Evolutionary conservation across 2,888 invertebrate genomes (phyloP), one percentile per base, ranked within the genome.

Genomic region (Arge pagana): DNA sequence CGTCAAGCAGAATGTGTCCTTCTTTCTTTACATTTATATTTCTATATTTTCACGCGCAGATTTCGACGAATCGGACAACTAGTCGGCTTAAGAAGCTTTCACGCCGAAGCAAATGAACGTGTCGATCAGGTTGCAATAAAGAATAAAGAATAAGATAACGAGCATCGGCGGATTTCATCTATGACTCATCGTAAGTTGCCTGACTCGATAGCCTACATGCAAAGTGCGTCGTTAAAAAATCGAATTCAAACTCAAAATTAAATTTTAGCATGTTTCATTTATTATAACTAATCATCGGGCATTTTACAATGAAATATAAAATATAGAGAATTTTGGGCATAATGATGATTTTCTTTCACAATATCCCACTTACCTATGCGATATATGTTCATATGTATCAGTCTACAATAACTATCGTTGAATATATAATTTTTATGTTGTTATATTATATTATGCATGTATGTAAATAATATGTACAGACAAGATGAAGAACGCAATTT

Each of bases 261-360:
- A 64, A 60, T 64, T 61, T 61, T 56, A 66, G 62, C 65, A 62
- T 58, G 53, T 64, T 62, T 49, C 58, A 54, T 64, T 68, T 66
- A 65, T 67, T 65, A 63, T 37, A 65, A 66, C 56, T 64, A 64
- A 64, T 62, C 58, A 64, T 61, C 52, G 60, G 56, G 60, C 53
- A 62, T 64, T 65, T 62, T 64, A 68, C 65, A 68, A 60, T 66
- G 58, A 65, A 63, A 67, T 67, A 68, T 64, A 68, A 69, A 67
- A 65, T 63, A 63, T 64, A 63, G 60, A 64, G 58, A 63, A 64
- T 61, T 61, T 52, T 56, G 54, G 54, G 51, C 36, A 52, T 54
- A 54, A 43, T 55, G 58, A 57, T 42, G 53, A 51, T 39, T 21
- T 31, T 30, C 36, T 30, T 23, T 28, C 33, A 59, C 56, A 58